Conservation (phyloP, 53 echinoderm and acorn worm genomes). For the Antedon mediterranea region DNA sequence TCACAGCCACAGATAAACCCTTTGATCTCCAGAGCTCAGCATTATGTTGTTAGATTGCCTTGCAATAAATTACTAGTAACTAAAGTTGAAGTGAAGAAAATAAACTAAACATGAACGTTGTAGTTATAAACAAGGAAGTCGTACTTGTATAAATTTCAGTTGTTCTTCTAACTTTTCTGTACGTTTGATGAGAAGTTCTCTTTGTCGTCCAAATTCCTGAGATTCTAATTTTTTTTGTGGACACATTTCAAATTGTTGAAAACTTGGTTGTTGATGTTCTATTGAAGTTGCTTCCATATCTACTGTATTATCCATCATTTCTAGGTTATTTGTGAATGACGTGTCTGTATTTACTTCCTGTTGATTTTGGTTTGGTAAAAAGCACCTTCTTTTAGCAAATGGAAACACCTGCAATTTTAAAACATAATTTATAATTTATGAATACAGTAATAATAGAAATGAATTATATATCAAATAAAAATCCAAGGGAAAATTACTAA, state of each 20-base stretch:
- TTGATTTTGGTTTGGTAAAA: no score
- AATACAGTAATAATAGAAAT: no score
- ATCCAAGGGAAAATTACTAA: no score
- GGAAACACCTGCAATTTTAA: not conserved
- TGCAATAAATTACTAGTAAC: no score
- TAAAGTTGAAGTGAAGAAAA: no score
- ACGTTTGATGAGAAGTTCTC: not conserved
- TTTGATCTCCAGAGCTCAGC: no score
- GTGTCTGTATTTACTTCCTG: no score
- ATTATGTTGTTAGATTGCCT: no score
- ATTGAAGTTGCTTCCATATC: not conserved
- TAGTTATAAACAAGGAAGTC: not conserved
- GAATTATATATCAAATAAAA: no score
- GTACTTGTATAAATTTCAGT: conserved; percentile 8
- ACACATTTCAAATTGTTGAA: not conserved
- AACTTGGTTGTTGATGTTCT: not conserved
- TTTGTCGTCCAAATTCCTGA: not conserved
- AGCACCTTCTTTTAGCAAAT: not conserved
- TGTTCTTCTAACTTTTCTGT: conserved; percentile 9
- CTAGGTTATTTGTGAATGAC: not conserved
- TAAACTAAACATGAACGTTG: not conserved
- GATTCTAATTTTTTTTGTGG: not conserved
- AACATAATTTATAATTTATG: no score
- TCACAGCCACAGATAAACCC: no score
- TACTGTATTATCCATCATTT: not conserved